Evolutionary conservation across 2,113 vertebrate genomes (phyloP).

Genomic region (Prunella himalayana): DNA sequence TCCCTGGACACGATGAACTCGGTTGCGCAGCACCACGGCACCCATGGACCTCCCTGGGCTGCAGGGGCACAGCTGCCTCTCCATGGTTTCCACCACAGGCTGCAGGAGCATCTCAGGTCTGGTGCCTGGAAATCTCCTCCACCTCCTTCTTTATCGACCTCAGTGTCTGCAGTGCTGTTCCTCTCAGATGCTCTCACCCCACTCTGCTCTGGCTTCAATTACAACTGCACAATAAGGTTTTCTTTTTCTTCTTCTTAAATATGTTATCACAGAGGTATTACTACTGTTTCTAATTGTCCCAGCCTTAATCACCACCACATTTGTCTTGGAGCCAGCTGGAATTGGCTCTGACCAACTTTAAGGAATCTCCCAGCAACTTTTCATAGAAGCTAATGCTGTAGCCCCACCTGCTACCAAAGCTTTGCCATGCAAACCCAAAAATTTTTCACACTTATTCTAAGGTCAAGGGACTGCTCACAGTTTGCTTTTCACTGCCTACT

Average conservation of each 20-base stretch:
- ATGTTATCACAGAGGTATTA: neutral
- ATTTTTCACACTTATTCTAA: neutral
- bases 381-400: neutral
- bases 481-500: neutral
- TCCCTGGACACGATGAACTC: no score
- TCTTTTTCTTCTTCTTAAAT: neutral
- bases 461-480: neutral
- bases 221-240: neutral
- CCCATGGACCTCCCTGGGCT: accelerated
- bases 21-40: no score
- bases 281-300: neutral
- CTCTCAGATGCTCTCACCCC: neutral
- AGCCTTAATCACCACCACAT: neutral
- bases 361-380: neutral
- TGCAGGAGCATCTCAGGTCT: neutral
- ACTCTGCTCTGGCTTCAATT: neutral
- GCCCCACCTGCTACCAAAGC: neutral
- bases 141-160: accelerated
- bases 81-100: accelerated
- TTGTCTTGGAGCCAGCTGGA: neutral
- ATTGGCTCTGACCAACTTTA: neutral
- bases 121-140: accelerated
- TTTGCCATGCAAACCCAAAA: neutral
- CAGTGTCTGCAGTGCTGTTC: neutral
- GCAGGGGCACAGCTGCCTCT: neutral